These are phyloP conservation scores for Dioctria linearis DNA, from an alignment of 2,888 invertebrate species.

Conservation along the genomic window DNA sequence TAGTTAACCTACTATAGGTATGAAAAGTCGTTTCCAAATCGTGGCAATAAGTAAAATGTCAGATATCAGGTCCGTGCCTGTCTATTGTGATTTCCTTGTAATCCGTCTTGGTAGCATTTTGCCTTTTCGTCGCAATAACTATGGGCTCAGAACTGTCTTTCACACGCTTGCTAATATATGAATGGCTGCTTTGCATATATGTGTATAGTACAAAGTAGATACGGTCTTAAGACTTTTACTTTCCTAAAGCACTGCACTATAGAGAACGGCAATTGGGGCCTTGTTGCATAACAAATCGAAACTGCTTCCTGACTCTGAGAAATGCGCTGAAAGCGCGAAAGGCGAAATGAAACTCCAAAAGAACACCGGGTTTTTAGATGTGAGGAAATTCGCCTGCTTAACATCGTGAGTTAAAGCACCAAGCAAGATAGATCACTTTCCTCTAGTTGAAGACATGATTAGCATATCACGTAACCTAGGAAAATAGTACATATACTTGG, in stretches of 20 bases:
- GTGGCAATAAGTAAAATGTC: conserved; percentile 44
- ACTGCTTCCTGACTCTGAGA: conserved; percentile 26
- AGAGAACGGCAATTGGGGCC: conserved; percentile 13
- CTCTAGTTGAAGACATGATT: conserved; percentile 2
- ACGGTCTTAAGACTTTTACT: conserved; percentile 18
- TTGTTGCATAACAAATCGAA: conserved; percentile 41
- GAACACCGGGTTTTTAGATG: conserved; percentile 23
- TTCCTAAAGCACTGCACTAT: background rate
- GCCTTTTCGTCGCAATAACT: background rate
- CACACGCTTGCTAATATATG: conserved; percentile 24
- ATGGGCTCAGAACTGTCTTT: conserved; percentile 28
- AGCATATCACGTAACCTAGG: conserved; percentile 36
- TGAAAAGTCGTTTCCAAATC: background rate
- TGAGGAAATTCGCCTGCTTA: conserved; percentile 7
- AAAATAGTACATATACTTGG: background rate
- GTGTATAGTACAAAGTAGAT: background rate
- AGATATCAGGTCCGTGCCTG: conserved; percentile 17
- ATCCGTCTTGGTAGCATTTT: conserved; percentile 41
- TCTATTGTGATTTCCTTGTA: conserved; percentile 39
- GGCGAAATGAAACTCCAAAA: conserved; percentile 17
- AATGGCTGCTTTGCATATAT: conserved; percentile 6
- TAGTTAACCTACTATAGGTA: too few species aligned
- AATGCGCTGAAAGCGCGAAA: conserved; percentile 7
- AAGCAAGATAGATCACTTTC: conserved; percentile 40
- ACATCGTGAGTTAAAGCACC: conserved; percentile 29